Evolutionary conservation across 1,140 invertebrate genomes (phyloP), one percentile per base, ranked within the genome.

Genomic region (Dendrolimus punctatus): DNA sequence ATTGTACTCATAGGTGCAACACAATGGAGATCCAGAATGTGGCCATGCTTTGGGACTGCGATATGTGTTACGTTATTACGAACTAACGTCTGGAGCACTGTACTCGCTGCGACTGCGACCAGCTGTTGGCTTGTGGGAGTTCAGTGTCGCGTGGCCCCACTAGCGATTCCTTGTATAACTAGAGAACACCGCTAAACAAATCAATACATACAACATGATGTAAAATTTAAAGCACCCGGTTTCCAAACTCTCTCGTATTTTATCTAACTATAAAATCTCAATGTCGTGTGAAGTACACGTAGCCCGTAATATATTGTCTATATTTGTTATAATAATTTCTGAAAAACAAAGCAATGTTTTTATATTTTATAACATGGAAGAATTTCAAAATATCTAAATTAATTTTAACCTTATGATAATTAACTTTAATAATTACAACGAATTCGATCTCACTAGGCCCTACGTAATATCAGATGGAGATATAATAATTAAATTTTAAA

Each of bases 191-290:
- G 75, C 78, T 81, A 84, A 84, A 71, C 71, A 80, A 84, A 84
- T 75, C 63, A 79, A 76, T 80, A 73, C 70, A 70, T 80, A 80
- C 66, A 83, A 85, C 73, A 81, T 80, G 79, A 80, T 85, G 78
- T 85, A 83, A 83, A 81, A 71, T 85, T 80, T 85, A 84, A 83
- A 85, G 82, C 82, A 85, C 82, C 82, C 74, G 79, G 82, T 83
- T 85, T 80, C 73, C 78, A 70, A 80, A 83, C 76, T 85, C 80
- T 82, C 79, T 83, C 79, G 68, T 78, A 71, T 76, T 83, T 78
- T 81, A 82, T 63, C 66, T 83, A 74, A 75, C 64, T 81, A 80
- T 83, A 82, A 78, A 76, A 71, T 76, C 69, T 76, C 66, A 73
- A 73, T 81, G 70, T 70, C 61, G 64, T 70, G 64, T 76, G 69